Base-by-base conservation (phyloP, 2,797 vertebrate species). In the Mormyrops attenuatus region DNA sequence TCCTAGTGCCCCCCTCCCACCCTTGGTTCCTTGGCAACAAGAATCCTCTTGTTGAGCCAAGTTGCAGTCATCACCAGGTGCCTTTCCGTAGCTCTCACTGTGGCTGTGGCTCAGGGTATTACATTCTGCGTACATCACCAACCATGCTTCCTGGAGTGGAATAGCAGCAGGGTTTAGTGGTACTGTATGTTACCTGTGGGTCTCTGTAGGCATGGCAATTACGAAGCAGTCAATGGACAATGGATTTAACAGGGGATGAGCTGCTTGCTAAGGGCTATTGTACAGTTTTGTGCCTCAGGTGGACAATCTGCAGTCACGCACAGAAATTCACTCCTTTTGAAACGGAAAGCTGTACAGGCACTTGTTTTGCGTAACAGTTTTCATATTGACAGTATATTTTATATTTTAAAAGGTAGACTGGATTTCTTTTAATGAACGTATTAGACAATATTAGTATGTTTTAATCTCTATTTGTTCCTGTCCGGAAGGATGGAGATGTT, bases 1-100 rank as follows among this genome's bases (percentile, higher is more conserved):
- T 96, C 97, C 5, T 97, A 95, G 95, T 1, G 8, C 7, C 0
- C 1, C 0, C 50, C 38, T 3, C 41, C 47, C 44, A 11, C 20
- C 20, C 41, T 85, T 9, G 20, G 44, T 11, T 84, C 20, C 44
- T 84, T 49, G 41, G 47, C 80, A 85, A 47, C n/a, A 26, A 47
- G 80, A 22, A 47, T 22, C 26, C 3, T 22, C 44, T 26, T 85
- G 80, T 20, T 84, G n/a, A 84, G 38, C 41, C 47, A 84, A 47
- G 80, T 50, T 13, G 7, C 13, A 50, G 1, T 26, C 47, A 85
- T 49, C 22, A 50, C 82, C 47, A 7, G 47, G 47, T 85, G 47
- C 47, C 82, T 26, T 85, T 85, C 20, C 7, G 1, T 80, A 44
- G 73, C 38, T 80, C 7, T 80, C 15, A 20, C 20, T 41, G 38